Evolutionary conservation across 2,797 vertebrate species (phyloP).

Genomic region (Xenops minutus): DNA sequence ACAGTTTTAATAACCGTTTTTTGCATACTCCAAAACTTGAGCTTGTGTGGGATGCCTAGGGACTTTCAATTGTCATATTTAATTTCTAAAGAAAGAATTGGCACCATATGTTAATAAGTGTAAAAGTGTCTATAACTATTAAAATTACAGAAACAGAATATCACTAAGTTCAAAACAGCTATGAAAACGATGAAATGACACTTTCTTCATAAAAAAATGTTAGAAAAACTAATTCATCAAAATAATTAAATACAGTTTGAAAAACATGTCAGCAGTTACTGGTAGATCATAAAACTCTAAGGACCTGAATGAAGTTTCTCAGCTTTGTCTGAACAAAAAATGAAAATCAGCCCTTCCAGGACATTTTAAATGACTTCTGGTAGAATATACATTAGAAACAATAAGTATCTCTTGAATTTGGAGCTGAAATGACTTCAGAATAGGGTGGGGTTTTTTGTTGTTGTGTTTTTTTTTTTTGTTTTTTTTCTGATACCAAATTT

Average conservation of each 20-base stretch:
- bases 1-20: background rate
- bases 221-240: background rate
- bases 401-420: background rate
- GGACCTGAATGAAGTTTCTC: background rate
- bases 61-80: background rate
- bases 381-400: background rate
- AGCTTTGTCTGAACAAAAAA: background rate
- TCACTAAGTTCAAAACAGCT: background rate
- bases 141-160: background rate
- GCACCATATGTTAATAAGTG: background rate
- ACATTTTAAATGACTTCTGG: background rate
- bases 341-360: background rate
- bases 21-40: background rate
- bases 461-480: no score
- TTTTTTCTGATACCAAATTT: background rate
- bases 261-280: background rate
- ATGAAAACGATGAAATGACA: background rate
- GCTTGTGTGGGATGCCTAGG: background rate
- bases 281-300: background rate
- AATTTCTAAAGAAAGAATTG: constrained; percentile 35
- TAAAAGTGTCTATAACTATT: background rate
- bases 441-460: rapidly evolving
- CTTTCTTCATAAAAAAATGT: background rate
- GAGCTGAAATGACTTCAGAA: background rate
- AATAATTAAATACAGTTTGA: background rate